Base-by-base conservation (phyloP, 2,888 invertebrate genomes). In the Microctonus aethiopoides region DNA sequence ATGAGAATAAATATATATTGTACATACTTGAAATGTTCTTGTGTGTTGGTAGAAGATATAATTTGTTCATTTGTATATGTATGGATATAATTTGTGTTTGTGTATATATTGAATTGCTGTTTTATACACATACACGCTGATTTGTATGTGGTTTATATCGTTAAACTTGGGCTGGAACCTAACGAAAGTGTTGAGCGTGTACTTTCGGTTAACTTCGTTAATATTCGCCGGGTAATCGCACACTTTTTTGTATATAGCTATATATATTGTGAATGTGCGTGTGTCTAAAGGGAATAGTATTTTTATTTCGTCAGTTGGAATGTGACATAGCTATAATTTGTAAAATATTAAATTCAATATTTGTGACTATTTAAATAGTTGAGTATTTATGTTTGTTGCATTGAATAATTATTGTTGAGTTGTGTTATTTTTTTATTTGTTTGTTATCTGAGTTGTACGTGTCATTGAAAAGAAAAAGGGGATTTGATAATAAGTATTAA, bases 371-470 rank as follows among this genome's bases (percentile, higher is more conserved):
- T 39, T 39, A 39, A 13, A 39, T n/a, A 39, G 39, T 39, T 39
- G 39, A n/a, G n/a, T 39, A 39, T 61, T 59, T 61, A 61, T n/a
- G n/a, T n/a, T n/a, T n/a, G n/a, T n/a, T 61, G 13, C n/a, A 16
- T 39, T 20, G 39, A n/a, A 39, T 11, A 39, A 39, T n/a, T 10
- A 29, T 59, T 59, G 59, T 59, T 16, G 29, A 10, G 16, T n/a
- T n/a, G n/a, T 10, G 7, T 59, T 20, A 13, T 34, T n/a, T 57
- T 59, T 29, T 32, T 20, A 3, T 5, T 1, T 26, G 3, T 0
- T 36, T 20, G 20, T 59, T 36, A 59, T 20, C 36, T 29, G 34
- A 11, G 39, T 39, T n/a, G 39, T 39, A n/a, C 13, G n/a, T 39
- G 13, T 13, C 39, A 39, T 39, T 39, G n/a, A n/a, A 39, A 39